A percentile compares a stretch with the other conserved stretches of the same genome.
phyloP scores from a whole-genome alignment of 2,888 invertebrate genomes.

The Cyaniris semiargus region DNA sequence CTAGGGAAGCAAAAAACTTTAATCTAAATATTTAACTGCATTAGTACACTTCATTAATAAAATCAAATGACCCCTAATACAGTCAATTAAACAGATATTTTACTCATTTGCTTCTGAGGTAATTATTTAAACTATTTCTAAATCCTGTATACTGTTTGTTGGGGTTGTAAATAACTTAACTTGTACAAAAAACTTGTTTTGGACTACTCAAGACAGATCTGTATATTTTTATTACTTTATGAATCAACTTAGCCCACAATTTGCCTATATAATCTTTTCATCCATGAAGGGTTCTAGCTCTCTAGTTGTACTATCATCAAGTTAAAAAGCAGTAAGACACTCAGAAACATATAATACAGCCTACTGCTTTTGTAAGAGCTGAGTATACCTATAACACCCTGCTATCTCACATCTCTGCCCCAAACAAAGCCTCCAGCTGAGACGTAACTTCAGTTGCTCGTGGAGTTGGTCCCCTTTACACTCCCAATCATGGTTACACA shows the following conservation, averaged over 20 bases:
- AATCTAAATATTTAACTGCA: background rate
- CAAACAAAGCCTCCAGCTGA: constrained; percentile 48
- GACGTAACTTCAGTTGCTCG: constrained; percentile 59
- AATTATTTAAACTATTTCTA: constrained; percentile 47
- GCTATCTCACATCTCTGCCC: constrained; percentile 52
- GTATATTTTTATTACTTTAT: constrained; percentile 56
- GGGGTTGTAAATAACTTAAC: constrained; percentile 46
- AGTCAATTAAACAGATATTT: background rate
- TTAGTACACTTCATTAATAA: constrained; percentile 20
- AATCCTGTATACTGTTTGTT: constrained; percentile 43
- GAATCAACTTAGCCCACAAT: constrained; percentile 32
- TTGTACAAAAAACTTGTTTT: constrained; percentile 1
- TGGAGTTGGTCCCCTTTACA: constrained; percentile 77
- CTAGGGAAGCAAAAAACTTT: constrained; percentile 61
- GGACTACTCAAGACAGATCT: constrained; percentile 61
- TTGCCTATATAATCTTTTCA: constrained; percentile 24
- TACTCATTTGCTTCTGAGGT: constrained; percentile 66
- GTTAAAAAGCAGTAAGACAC: constrained; percentile 69
- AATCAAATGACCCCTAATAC: constrained; percentile 1
- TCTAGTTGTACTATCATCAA: constrained; percentile 67
- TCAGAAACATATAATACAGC: constrained; percentile 79
- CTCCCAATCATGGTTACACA: constrained; percentile 65
- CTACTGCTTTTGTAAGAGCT: constrained; percentile 65
- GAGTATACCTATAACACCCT: constrained; percentile 56
- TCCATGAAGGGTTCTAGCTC: constrained; percentile 59